Conservation (phyloP, 2,113 vertebrate species). For the Perognathus longimembris region DNA sequence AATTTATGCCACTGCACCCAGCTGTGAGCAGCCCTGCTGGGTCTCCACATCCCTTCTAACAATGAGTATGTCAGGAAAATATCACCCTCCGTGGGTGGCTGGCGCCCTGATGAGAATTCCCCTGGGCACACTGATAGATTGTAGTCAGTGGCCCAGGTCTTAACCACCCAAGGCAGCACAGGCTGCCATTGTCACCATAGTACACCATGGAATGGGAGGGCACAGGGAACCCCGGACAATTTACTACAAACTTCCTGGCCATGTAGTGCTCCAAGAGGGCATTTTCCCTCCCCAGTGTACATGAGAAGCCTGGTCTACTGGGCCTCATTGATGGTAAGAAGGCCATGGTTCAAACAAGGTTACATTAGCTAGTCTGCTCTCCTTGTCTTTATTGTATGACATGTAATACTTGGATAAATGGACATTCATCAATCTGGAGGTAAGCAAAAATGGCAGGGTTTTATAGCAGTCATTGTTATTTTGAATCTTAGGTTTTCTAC, state of each 20-base stretch:
- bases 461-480: slow-evolving; percentile 44
- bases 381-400: background rate
- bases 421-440: slow-evolving; percentile 36
- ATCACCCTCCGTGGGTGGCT: background rate
- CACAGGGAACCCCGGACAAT: background rate
- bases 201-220: background rate
- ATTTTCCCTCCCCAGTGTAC: background rate
- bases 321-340: too few relatives aligned
- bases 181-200: background rate
- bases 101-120: background rate
- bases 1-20: background rate
- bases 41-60: background rate
- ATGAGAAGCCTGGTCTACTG: background rate
- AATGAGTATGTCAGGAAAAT: background rate
- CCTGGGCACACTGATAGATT: background rate
- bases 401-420: slow-evolving; percentile 4
- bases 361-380: background rate
- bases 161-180: background rate
- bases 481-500: background rate
- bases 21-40: background rate
- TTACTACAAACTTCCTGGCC: background rate
- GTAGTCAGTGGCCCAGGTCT: background rate
- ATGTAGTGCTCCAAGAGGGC: background rate
- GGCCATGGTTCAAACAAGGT: too few relatives aligned
- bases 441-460: slow-evolving; percentile 17